Conservation (phyloP, 1,140 invertebrate genomes). For the Drosophila persimilis region DNA sequence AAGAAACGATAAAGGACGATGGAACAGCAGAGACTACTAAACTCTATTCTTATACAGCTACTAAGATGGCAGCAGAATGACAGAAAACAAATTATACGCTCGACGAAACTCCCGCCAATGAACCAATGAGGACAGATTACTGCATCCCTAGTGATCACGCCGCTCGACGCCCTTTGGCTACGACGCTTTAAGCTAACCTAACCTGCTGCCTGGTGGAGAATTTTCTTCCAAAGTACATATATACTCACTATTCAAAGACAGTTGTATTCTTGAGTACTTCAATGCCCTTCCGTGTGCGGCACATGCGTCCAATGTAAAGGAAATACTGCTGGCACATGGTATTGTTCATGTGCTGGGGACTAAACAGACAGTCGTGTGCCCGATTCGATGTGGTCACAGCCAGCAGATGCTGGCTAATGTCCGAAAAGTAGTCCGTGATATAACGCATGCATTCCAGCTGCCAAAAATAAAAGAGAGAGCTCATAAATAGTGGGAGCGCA, state of each 20-base stretch:
- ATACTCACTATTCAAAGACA: constrained; percentile 89
- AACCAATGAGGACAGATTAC: too few species aligned
- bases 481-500: not conserved
- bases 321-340: constrained; percentile 97
- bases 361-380: constrained; percentile 94
- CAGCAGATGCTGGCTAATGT: constrained; percentile 90
- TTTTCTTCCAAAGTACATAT: too few species aligned
- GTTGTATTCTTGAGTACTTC: constrained; percentile 90
- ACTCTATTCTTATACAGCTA: too few species aligned
- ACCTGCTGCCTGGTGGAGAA: too few species aligned
- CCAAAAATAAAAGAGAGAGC: constrained; percentile 2
- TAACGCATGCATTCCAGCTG: constrained; percentile 85
- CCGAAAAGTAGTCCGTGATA: constrained; percentile 91
- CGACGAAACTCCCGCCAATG: too few species aligned
- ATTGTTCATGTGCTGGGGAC: constrained; percentile 92
- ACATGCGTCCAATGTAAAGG: constrained; percentile 94
- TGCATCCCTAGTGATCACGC: too few species aligned
- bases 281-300: constrained; percentile 89
- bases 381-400: constrained; percentile 89
- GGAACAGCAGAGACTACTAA: too few species aligned
- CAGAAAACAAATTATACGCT: too few species aligned
- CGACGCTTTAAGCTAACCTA: too few species aligned
- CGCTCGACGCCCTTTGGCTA: too few species aligned
- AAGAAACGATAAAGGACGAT: too few species aligned
- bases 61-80: too few species aligned